Evolutionary conservation across 2,113 vertebrate genomes (phyloP).

Genomic region (Anolis sagrei): DNA sequence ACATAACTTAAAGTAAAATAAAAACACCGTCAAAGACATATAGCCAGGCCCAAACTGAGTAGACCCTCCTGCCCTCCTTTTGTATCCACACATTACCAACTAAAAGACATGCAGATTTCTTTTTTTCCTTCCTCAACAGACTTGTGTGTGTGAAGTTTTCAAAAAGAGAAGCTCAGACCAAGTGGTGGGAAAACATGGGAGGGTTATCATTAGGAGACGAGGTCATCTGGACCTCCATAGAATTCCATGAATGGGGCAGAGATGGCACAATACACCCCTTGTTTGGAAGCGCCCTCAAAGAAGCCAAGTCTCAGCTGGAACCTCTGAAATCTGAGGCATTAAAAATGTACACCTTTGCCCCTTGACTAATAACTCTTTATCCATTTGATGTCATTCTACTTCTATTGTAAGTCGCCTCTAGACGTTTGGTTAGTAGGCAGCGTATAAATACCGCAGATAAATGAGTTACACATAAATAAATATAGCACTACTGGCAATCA

Average conservation of each 20-base stretch:
- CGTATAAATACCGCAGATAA: background rate
- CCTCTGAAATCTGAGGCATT: background rate
- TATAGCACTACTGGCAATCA: background rate
- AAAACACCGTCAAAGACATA: too few relatives aligned
- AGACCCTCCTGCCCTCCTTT: too few relatives aligned
- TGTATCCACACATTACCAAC: too few relatives aligned
- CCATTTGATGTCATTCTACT: background rate
- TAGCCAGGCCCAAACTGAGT: too few relatives aligned
- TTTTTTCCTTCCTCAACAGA: too few relatives aligned
- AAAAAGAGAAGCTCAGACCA: background rate
- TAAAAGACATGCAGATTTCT: too few relatives aligned
- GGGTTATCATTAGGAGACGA: background rate
- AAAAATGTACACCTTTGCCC: background rate
- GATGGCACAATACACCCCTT: background rate
- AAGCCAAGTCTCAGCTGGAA: background rate
- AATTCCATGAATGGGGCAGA: background rate
- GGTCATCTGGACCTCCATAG: background rate
- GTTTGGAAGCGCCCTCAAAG: background rate
- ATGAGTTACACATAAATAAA: background rate
- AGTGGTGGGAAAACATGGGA: background rate
- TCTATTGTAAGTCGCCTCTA: background rate
- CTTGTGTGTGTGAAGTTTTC: background rate
- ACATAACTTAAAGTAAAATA: too few relatives aligned
- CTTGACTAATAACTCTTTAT: background rate
- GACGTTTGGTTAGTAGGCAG: background rate